Conservation (phyloP, 35 echinoderm and acorn worm species). For the Lytechinus pictus region DNA sequence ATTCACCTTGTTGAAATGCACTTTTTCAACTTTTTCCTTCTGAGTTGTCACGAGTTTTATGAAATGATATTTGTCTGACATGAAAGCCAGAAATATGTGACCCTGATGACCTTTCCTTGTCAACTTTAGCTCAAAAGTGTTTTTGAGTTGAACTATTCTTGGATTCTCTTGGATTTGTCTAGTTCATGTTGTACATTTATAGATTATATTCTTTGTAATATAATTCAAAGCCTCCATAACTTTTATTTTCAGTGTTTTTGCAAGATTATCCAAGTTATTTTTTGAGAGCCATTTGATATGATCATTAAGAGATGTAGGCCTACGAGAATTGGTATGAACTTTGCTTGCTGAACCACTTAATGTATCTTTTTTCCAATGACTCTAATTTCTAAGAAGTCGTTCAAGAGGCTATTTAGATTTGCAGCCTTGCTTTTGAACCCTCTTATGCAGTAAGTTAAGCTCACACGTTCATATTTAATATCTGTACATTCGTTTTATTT, state of each 20-base stretch:
- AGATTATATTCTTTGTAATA: too few relatives aligned
- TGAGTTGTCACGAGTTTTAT: neutral
- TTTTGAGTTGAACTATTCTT: neutral
- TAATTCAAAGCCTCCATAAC: too few relatives aligned
- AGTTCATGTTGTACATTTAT: too few relatives aligned
- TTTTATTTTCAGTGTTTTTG: neutral
- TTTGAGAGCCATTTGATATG: neutral
- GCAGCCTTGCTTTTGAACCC: too few relatives aligned
- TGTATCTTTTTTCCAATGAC: too few relatives aligned
- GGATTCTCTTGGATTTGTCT: too few relatives aligned
- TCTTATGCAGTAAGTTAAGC: too few relatives aligned
- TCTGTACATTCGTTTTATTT: too few relatives aligned
- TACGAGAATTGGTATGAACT: neutral
- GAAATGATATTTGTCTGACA: conserved; percentile 39
- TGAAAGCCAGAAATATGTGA: conserved; percentile 24
- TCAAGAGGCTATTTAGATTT: too few relatives aligned
- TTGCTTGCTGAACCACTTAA: neutral
- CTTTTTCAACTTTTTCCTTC: neutral
- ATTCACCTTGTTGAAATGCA: neutral
- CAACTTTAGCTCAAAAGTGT: neutral
- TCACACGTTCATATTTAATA: too few relatives aligned
- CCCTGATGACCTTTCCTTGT: neutral
- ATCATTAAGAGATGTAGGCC: neutral
- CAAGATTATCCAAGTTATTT: neutral
- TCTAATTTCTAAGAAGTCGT: too few relatives aligned